A percentile compares a stretch with the other conserved stretches of the same genome.
Evolutionary conservation across 1,140 invertebrate genomes (phyloP).

Genomic region (Drosophila littoralis): DNA sequence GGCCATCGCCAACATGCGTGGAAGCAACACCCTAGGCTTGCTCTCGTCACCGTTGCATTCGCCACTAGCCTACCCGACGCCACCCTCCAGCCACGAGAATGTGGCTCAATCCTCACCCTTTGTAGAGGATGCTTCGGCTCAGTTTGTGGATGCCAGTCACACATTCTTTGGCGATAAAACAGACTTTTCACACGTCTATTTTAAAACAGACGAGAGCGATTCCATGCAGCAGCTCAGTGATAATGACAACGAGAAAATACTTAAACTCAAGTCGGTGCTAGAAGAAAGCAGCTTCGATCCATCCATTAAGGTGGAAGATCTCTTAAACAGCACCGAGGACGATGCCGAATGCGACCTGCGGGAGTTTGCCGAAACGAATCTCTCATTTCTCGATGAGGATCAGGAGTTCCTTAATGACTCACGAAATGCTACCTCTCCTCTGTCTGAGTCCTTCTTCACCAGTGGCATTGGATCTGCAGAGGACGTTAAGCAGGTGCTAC

Average conservation of each 20-base stretch:
- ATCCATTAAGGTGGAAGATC: slow-evolving; percentile 77
- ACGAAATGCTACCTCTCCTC: slow-evolving; percentile 88
- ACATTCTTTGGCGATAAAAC: slow-evolving; percentile 80
- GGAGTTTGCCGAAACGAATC: slow-evolving; percentile 81
- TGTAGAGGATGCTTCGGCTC: slow-evolving; percentile 78
- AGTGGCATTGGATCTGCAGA: slow-evolving; percentile 93
- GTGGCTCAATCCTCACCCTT: slow-evolving; percentile 83
- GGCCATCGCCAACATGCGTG: slow-evolving; percentile 84
- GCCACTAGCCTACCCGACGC: slow-evolving; percentile 91
- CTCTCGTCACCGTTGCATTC: slow-evolving; percentile 88
- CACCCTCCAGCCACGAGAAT: slow-evolving; percentile 93
- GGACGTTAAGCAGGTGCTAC: slow-evolving; percentile 92
- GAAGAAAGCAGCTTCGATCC: slow-evolving; percentile 79
- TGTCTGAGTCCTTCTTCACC: slow-evolving; percentile 93
- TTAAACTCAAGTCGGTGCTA: slow-evolving; percentile 85
- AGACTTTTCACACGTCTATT: slow-evolving; percentile 75
- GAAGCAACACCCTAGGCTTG: slow-evolving; percentile 75
- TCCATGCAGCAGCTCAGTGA: slow-evolving; percentile 65
- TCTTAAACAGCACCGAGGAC: slow-evolving; percentile 69
- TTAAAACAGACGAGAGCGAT: slow-evolving; percentile 65
- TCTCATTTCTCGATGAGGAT: slow-evolving; percentile 81
- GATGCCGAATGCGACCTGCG: slow-evolving; percentile 76
- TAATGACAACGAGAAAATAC: slow-evolving; percentile 85
- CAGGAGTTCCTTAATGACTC: slow-evolving; percentile 86
- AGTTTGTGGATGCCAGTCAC: slow-evolving; percentile 76